phyloP scores from a whole-genome alignment of 1,140 invertebrate genomes.

The Drosophila saltans region DNA sequence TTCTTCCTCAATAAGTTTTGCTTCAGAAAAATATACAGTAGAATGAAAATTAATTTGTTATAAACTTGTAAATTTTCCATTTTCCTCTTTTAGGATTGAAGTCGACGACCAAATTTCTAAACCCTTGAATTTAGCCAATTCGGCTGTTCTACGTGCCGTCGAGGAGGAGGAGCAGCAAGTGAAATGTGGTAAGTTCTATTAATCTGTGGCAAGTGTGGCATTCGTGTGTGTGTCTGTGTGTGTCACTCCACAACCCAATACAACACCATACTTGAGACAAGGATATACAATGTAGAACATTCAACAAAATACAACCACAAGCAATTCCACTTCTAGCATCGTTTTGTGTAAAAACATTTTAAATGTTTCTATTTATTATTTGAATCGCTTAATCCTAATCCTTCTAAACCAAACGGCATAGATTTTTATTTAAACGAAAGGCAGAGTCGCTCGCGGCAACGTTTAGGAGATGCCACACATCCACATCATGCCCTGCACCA shows the following conservation, averaged over 20 bases:
- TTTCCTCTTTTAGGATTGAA: conserved; percentile 57
- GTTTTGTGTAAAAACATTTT: background rate
- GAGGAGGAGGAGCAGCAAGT: conserved; percentile 89
- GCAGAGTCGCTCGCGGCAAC: conserved; percentile 64
- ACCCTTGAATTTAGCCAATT: conserved; percentile 91
- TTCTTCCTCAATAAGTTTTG: background rate
- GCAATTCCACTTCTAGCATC: conserved; percentile 19
- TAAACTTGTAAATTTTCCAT: background rate
- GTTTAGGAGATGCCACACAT: conserved; percentile 36
- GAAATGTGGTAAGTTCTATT: conserved; percentile 86
- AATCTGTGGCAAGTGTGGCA: background rate
- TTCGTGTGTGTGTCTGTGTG: conserved; percentile 21
- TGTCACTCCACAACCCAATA: conserved; percentile 6
- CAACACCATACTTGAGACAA: conserved; percentile 5
- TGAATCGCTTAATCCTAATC: conserved; percentile 1
- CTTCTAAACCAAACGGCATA: conserved; percentile 1
- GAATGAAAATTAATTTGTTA: background rate
- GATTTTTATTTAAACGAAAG: conserved; percentile 47
- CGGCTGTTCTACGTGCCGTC: conserved; percentile 90
- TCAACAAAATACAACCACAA: conserved; percentile 52
- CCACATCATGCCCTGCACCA: conserved; percentile 67
- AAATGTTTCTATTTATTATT: background rate
- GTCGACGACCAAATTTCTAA: conserved; percentile 84
- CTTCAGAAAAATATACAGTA: no score
- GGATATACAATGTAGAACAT: conserved; percentile 49